These are phyloP conservation scores for Zaprionus kolodkinae DNA, from an alignment of 1,140 invertebrate species.

Conservation along the genomic window DNA sequence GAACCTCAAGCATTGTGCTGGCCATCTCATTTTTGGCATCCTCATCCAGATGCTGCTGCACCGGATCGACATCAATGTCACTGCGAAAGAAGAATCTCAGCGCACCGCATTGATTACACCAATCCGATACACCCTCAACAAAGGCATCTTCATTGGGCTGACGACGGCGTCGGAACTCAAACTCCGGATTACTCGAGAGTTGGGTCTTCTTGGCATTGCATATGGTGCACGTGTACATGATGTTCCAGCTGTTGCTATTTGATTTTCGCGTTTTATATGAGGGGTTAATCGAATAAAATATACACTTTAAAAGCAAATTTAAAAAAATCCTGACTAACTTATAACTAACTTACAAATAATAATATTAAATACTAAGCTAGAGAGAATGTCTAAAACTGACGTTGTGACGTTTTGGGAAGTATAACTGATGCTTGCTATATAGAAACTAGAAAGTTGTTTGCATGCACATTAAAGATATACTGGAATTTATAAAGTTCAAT, in stretches of 20 bases:
- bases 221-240: constrained; percentile 25
- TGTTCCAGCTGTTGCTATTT: neutral
- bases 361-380: neutral
- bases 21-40: neutral
- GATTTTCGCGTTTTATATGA: neutral
- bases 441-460: too few species aligned
- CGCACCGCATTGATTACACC: constrained; percentile 23
- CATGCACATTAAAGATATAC: too few species aligned
- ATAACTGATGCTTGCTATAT: neutral
- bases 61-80: neutral
- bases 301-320: neutral
- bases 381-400: neutral
- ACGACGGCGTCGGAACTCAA: constrained; percentile 24
- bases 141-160: neutral
- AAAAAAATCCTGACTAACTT: neutral
- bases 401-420: neutral
- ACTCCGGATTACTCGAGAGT: constrained; percentile 20
- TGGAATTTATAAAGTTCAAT: too few species aligned
- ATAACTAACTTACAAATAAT: neutral
- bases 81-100: constrained; percentile 29
- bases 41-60: neutral
- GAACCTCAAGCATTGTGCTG: neutral
- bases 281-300: neutral
- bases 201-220: constrained; percentile 23
- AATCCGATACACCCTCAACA: constrained; percentile 39